Conservation (phyloP, 2,113 vertebrate species). For the Sebastes fasciatus region DNA sequence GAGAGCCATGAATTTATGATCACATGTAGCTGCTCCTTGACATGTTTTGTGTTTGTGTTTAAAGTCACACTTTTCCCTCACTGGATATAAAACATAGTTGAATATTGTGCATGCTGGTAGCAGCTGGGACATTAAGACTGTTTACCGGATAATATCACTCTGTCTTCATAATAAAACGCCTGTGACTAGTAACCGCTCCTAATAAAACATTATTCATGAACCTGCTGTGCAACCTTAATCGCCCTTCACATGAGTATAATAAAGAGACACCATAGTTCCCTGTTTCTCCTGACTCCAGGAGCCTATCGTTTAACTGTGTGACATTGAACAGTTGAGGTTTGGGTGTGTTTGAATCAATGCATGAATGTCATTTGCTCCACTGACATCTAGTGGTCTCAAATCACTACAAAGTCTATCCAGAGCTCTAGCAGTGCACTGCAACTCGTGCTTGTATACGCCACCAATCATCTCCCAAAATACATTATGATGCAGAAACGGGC, state of each 20-base stretch:
- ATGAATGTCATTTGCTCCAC: conserved; percentile 10
- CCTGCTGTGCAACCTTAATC: too few relatives aligned
- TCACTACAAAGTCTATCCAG: neutral
- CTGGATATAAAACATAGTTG: neutral
- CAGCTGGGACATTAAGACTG: neutral
- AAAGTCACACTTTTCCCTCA: neutral
- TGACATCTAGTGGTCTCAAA: conserved; percentile 65
- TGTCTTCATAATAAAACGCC: neutral
- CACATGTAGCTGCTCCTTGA: neutral
- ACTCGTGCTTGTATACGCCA: neutral
- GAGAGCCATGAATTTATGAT: neutral
- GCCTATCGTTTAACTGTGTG: neutral
- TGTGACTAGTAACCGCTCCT: too few relatives aligned
- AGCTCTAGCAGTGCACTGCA: neutral
- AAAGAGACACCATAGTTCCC: neutral
- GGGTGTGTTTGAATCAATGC: neutral
- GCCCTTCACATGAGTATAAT: too few relatives aligned
- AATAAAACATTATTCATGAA: too few relatives aligned
- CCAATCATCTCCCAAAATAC: neutral
- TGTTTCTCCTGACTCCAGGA: neutral
- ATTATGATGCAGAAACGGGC: neutral
- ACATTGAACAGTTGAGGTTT: neutral
- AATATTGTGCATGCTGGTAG: neutral
- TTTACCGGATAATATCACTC: neutral
- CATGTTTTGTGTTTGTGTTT: too few relatives aligned